phyloP scores from a whole-genome alignment of 2,888 invertebrate genomes.

The Kuschelorhynchus macadamiae region DNA sequence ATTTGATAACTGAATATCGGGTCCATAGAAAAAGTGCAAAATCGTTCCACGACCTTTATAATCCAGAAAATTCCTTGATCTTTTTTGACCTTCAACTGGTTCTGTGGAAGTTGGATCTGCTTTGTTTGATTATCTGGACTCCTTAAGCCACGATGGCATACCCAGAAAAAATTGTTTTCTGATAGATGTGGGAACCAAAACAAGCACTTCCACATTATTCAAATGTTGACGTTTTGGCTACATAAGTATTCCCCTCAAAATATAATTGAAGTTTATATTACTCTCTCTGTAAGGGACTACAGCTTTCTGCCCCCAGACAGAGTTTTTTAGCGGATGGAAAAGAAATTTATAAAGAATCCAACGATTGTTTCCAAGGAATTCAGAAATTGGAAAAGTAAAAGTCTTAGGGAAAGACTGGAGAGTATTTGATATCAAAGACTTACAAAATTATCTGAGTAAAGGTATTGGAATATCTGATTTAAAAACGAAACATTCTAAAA shows the following conservation, averaged over 20 bases:
- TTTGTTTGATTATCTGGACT: constrained; percentile 15
- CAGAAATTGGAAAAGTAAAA: neutral
- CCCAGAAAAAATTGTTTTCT: constrained; percentile 26
- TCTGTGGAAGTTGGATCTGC: constrained; percentile 33
- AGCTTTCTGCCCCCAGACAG: neutral
- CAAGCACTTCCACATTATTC: constrained; percentile 36
- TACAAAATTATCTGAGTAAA: no score
- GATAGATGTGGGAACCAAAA: constrained; percentile 50
- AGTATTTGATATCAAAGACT: no score
- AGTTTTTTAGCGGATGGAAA: constrained; percentile 3
- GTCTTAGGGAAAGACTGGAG: no score
- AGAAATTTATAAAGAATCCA: neutral
- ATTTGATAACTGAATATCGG: neutral
- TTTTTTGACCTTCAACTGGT: constrained; percentile 39
- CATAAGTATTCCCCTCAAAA: neutral
- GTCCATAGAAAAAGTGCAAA: constrained; percentile 5
- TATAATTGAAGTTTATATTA: neutral
- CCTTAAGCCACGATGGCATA: neutral
- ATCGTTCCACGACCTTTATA: constrained; percentile 19
- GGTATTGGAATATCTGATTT: no score
- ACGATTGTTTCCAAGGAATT: constrained; percentile 2
- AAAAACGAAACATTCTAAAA: no score
- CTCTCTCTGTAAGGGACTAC: constrained; percentile 1
- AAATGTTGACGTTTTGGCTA: constrained; percentile 15
- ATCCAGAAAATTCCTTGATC: constrained; percentile 11